Conservation (phyloP, 2,113 vertebrate genomes). For the Peromyscus polionotus region DNA sequence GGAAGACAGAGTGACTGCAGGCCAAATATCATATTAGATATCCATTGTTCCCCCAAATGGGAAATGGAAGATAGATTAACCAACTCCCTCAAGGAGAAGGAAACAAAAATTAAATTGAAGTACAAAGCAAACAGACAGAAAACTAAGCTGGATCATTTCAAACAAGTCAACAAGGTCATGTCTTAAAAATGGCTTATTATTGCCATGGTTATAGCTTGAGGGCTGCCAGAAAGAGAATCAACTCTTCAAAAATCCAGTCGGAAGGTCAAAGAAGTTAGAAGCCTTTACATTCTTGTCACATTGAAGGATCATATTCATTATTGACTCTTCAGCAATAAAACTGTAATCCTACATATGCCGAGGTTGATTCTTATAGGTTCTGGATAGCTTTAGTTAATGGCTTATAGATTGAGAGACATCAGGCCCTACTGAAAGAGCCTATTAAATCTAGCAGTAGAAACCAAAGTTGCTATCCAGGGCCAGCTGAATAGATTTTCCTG, state of each 20-base stretch:
- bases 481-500: slow-evolving; percentile 44
- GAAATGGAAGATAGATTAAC: not conserved
- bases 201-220: slow-evolving; percentile 21
- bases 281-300: slow-evolving; percentile 41
- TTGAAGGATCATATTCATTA: slow-evolving; percentile 70
- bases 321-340: slow-evolving; percentile 54
- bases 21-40: slow-evolving; percentile 17
- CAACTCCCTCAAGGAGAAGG: not conserved
- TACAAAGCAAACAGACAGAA: slow-evolving; percentile 21
- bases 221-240: slow-evolving; percentile 36
- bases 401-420: slow-evolving; percentile 19
- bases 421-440: slow-evolving; percentile 32
- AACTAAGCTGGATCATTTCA: slow-evolving; percentile 31
- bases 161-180: slow-evolving; percentile 4
- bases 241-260: slow-evolving; percentile 46
- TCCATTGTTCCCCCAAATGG: not conserved
- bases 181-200: slow-evolving; percentile 37
- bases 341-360: slow-evolving; percentile 25
- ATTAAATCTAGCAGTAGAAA: slow-evolving; percentile 41
- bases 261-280: slow-evolving; percentile 57
- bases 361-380: slow-evolving; percentile 49
- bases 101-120: slow-evolving; percentile 33
- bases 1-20: not conserved
- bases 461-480: slow-evolving; percentile 48
- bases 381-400: slow-evolving; percentile 53